Base-by-base conservation (phyloP, 2,113 vertebrate species). In the Beaufortia kweichowensis region DNA sequence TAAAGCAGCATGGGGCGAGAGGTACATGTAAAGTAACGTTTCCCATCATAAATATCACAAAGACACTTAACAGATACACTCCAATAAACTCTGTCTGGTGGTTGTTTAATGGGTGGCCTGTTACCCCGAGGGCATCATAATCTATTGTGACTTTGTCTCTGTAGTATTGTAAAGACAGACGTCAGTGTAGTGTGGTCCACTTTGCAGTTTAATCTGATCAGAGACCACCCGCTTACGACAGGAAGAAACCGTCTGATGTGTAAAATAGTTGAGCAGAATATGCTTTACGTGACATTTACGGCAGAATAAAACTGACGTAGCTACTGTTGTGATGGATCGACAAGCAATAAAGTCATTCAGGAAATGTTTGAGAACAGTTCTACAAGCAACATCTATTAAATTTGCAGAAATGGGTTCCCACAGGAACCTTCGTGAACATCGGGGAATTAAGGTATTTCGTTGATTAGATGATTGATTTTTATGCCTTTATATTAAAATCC, bases 151-250 rank as follows among this genome's bases (percentile, higher is more conserved):
- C 4, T 15, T 28, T 56, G 29, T 35, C 67, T 55, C 3, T 0
- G 19, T 70, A 17, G 11, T 35, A 5, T 56, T 15, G 29, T 70
- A 70, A 70, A 70, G 33, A 31, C 65, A 48, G 64, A 31, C 43
- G 21, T 68, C 5, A 28, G 2, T 1, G 0, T 12, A 15, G 7
- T 33, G 19, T 35, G n/a, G 46, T 21, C 66, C 28, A 21, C 4
- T 53, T 53, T 12, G 10, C n/a, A 23, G 28, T 8, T 53, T 15
- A 33, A 33, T 55, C 19, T 21, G 43, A 43, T 68, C 26, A 65
- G 17, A 19, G 19, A 9, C 19, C 48, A 41, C 48, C 10, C 3
- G 2, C 26, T 48, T 14, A 31, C 10, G 1, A 50, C 43, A 68
- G 65, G 26, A 50, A 68, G 43, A 50, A 19, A 50, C 17, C 5